Percentiles rank a stretch among this genome's conserved stretches.
Evolutionary conservation across 2,113 vertebrate genomes (phyloP).

Genomic region (Odocoileus hemionus): DNA sequence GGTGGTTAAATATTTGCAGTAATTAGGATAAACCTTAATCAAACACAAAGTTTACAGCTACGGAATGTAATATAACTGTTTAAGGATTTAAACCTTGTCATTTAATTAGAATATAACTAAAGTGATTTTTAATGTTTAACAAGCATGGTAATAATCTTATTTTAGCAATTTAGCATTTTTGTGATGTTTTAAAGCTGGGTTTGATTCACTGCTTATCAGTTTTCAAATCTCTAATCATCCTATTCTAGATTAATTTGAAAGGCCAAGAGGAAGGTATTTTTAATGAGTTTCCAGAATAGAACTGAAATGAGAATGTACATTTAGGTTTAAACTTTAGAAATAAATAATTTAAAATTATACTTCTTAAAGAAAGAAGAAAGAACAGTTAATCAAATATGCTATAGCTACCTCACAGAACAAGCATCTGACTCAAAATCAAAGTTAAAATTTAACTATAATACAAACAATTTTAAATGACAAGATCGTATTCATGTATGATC

Average conservation of each 20-base stretch:
- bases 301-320: neutral
- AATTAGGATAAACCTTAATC: neutral
- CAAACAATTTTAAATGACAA: neutral
- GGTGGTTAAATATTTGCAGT: neutral
- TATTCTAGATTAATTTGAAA: neutral
- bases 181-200: neutral
- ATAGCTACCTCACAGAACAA: neutral
- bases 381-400: neutral
- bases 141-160: neutral
- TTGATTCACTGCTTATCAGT: neutral
- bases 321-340: neutral
- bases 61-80: neutral
- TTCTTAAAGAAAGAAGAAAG: neutral
- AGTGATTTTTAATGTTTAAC: conserved; percentile 7
- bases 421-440: neutral
- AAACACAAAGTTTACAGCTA: neutral
- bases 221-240: conserved; percentile 14
- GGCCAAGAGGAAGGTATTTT: neutral
- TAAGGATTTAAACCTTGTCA: neutral
- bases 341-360: neutral
- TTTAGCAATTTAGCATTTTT: conserved; percentile 27
- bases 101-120: neutral
- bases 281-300: neutral
- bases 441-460: neutral
- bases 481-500: neutral